These are phyloP conservation scores for Strix occidentalis DNA, from an alignment of 2,797 vertebrate genomes.

Conservation along the genomic window DNA sequence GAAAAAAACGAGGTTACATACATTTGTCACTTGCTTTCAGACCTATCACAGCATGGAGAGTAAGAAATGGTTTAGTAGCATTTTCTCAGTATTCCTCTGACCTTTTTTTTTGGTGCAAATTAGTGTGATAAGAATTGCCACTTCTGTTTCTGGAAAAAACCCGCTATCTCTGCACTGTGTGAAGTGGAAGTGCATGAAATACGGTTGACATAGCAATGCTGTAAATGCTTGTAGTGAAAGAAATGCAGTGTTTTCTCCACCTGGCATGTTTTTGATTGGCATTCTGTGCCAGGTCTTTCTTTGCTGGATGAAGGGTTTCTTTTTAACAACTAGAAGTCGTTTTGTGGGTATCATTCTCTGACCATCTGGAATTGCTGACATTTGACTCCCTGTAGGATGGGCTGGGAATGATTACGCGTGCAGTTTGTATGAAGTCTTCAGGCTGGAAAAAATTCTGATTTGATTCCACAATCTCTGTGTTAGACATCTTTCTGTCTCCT, in stretches of 20 bases:
- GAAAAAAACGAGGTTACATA: background rate
- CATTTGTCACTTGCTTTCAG: background rate
- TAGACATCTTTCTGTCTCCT: background rate
- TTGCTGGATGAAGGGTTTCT: background rate
- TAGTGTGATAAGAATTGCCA: background rate
- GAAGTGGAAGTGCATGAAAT: background rate
- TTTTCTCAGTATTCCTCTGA: background rate
- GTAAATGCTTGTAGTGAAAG: background rate
- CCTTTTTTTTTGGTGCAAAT: background rate
- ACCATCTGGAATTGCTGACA: background rate
- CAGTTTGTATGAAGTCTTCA: background rate
- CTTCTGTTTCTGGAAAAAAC: background rate
- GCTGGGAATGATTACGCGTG: accelerated
- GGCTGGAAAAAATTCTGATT: background rate
- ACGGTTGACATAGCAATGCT: background rate
- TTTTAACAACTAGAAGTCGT: background rate
- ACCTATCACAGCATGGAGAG: background rate
- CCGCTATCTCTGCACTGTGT: background rate
- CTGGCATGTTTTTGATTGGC: background rate
- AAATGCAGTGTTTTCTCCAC: background rate
- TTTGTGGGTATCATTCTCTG: background rate
- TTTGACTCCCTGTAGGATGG: background rate
- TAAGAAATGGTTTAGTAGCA: background rate
- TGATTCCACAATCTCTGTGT: background rate
- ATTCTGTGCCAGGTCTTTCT: background rate